phyloP scores from a whole-genome alignment of 2,888 invertebrate species.

The Tenthredo distinguenda region DNA sequence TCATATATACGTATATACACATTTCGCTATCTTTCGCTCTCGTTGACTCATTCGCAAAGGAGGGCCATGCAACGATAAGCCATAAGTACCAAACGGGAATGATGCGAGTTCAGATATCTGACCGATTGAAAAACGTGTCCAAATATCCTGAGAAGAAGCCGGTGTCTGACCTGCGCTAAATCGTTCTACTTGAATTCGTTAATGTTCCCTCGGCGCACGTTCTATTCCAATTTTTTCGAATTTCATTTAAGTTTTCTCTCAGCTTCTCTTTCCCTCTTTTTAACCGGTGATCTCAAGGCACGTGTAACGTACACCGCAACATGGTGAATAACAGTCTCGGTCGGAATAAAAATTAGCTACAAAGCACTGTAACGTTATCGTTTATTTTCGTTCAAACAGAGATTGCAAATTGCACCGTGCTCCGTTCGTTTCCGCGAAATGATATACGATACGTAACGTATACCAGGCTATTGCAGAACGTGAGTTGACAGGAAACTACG shows the following conservation, averaged over 20 bases:
- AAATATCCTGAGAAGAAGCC: not conserved
- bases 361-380: conserved; percentile 25
- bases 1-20: not conserved
- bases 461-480: not conserved
- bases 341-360: not conserved
- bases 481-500: conserved; percentile 20
- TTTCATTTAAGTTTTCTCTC: not conserved
- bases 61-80: not conserved
- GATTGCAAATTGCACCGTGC: conserved; percentile 13
- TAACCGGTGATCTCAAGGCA: not conserved
- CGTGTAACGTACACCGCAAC: not conserved
- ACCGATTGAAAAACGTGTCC: not conserved
- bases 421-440: conserved; percentile 14
- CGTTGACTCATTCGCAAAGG: conserved; percentile 21
- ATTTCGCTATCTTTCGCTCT: conserved; percentile 13
- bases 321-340: not conserved
- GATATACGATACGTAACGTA: conserved; percentile 25
- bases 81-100: not conserved
- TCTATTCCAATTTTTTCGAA: not conserved
- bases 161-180: not conserved
- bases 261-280: not conserved
- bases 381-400: not conserved
- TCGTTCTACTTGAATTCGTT: not conserved
- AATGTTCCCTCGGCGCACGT: not conserved
- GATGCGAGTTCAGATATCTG: not conserved